phyloP scores from a whole-genome alignment of 2,888 invertebrate species.

The Adelognathus sp. region DNA sequence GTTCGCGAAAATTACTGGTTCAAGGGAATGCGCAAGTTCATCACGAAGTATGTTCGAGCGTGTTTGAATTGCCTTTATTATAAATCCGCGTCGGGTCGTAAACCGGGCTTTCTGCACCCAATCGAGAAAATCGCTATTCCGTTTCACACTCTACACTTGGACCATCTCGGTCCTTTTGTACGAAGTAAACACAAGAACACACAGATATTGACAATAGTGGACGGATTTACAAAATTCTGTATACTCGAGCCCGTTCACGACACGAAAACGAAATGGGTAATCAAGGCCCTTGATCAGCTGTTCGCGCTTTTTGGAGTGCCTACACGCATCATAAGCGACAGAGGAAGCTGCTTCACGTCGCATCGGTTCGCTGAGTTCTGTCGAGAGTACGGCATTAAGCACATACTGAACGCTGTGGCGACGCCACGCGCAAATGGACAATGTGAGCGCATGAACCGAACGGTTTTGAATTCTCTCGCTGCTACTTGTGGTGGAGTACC shows the following conservation, averaged over 20 bases:
- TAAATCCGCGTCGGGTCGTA: slow-evolving; percentile 67
- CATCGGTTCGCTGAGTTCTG: slow-evolving; percentile 72
- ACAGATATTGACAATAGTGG: slow-evolving; percentile 73
- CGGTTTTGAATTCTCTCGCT: slow-evolving; percentile 65
- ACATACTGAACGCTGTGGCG: slow-evolving; percentile 69
- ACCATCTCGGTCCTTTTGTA: slow-evolving; percentile 78
- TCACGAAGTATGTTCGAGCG: slow-evolving; percentile 75
- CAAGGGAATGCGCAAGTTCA: slow-evolving; percentile 72
- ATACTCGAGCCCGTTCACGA: slow-evolving; percentile 69
- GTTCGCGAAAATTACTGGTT: slow-evolving; percentile 77
- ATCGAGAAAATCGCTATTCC: slow-evolving; percentile 76
- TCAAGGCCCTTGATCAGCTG: slow-evolving; percentile 68
- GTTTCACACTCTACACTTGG: slow-evolving; percentile 78
- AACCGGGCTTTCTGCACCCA: slow-evolving; percentile 74
- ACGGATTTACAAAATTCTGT: slow-evolving; percentile 76
- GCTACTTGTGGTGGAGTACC: slow-evolving; percentile 59
- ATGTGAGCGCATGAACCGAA: slow-evolving; percentile 71
- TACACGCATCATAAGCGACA: slow-evolving; percentile 71
- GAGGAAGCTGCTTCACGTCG: slow-evolving; percentile 75
- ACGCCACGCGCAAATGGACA: slow-evolving; percentile 76
- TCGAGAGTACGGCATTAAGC: slow-evolving; percentile 66
- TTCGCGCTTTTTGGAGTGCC: slow-evolving; percentile 68
- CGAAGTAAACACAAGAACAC: slow-evolving; percentile 68
- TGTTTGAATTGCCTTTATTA: slow-evolving; percentile 77
- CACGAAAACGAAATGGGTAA: slow-evolving; percentile 67